phyloP scores from a whole-genome alignment of 2,888 invertebrate genomes.

The Scelioninae gen. 2 region DNA sequence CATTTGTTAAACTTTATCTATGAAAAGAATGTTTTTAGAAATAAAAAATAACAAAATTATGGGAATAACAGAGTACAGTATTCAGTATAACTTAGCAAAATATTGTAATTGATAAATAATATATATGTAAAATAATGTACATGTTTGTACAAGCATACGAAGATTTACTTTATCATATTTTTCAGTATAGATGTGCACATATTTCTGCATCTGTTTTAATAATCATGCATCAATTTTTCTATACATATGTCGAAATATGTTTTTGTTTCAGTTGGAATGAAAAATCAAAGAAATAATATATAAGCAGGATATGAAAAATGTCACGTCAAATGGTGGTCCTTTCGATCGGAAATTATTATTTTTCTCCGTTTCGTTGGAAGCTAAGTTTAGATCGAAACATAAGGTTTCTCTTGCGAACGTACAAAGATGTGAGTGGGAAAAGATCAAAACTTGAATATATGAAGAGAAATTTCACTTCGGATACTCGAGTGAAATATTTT shows the following conservation, averaged over 20 bases:
- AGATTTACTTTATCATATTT: no score
- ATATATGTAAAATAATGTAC: no score
- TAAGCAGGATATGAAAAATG: constrained; percentile 25
- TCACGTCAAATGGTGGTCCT: constrained; percentile 16
- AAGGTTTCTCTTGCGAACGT: background rate
- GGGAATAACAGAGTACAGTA: no score
- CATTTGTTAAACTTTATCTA: no score
- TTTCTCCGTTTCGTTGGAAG: background rate
- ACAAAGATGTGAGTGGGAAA: background rate
- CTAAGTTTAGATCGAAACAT: constrained; percentile 11
- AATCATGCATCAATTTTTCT: background rate
- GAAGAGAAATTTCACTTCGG: background rate
- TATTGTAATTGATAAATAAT: no score
- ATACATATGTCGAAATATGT: background rate
- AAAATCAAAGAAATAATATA: constrained; percentile 29
- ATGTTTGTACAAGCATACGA: no score
- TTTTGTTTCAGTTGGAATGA: constrained; percentile 6
- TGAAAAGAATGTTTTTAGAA: no score
- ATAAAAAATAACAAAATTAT: no score
- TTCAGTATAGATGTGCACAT: background rate
- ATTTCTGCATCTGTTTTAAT: background rate
- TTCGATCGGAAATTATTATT: constrained; percentile 19
- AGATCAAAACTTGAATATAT: background rate
- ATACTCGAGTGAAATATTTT: background rate
- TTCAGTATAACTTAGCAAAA: no score